A percentile compares a stretch with the other conserved stretches of the same genome.
phyloP scores from a whole-genome alignment of 2,797 vertebrate species.

The Syngnathus rostellatus region DNA sequence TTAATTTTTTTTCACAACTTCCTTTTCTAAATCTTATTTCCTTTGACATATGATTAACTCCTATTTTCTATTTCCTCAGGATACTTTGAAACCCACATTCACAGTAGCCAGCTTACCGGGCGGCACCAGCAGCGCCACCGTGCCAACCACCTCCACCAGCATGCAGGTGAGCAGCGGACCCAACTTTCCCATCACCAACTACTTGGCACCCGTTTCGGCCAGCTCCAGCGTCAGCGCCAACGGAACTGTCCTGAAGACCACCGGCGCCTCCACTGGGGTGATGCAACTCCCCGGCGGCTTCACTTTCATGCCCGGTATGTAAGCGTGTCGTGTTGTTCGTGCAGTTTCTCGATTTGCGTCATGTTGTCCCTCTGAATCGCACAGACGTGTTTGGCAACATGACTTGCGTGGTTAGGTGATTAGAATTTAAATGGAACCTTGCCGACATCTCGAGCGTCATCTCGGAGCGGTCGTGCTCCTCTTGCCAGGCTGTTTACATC shows the following conservation, averaged over 20 bases:
- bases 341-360: not conserved
- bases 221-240: constrained; percentile 83
- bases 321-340: not conserved
- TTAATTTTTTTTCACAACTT: not conserved
- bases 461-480: constrained; percentile 14
- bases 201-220: constrained; percentile 88
- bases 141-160: constrained; percentile 91
- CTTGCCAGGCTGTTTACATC: constrained; percentile 33
- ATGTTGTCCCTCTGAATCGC: not conserved
- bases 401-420: constrained; percentile 26
- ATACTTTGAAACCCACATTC: constrained; percentile 89
- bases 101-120: constrained; percentile 91
- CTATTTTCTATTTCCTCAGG: constrained; percentile 60
- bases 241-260: constrained; percentile 88
- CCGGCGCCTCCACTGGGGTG: constrained; percentile 77
- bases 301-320: constrained; percentile 93
- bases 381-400: constrained; percentile 1
- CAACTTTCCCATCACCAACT: constrained; percentile 98
- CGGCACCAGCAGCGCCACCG: constrained; percentile 77
- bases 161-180: constrained; percentile 96
- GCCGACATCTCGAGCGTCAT: constrained; percentile 18
- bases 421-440: constrained; percentile 47
- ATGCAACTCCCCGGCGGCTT: constrained; percentile 93
- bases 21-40: not conserved
- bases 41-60: not conserved